A percentile compares a stretch with the other conserved stretches of the same genome.
Conservation (phyloP, 2,113 vertebrate species). For the Peucedramus taeniatus region DNA sequence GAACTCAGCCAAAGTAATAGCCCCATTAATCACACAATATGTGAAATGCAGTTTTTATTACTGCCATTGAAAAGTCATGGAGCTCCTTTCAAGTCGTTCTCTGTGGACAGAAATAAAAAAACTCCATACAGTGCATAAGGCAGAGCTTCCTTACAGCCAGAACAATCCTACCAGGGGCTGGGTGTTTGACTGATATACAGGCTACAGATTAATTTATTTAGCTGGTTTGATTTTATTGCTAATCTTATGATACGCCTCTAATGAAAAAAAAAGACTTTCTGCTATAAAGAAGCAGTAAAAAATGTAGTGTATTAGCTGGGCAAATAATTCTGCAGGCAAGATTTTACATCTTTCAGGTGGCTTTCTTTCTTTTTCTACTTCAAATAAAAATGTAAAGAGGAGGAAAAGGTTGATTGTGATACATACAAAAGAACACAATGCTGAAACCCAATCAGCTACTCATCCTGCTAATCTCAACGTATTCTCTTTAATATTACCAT, state of each 20-base stretch:
- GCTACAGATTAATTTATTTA: slow-evolving; percentile 27
- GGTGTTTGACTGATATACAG: background rate
- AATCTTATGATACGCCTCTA: background rate
- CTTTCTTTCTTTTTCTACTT: background rate
- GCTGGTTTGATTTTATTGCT: slow-evolving; percentile 23
- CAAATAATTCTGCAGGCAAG: slow-evolving; percentile 4
- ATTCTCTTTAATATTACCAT: background rate
- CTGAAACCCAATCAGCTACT: background rate
- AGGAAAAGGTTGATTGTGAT: background rate
- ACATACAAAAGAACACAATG: background rate
- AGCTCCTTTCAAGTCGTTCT: slow-evolving; percentile 35
- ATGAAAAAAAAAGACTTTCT: slow-evolving; percentile 10
- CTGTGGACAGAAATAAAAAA: slow-evolving; percentile 21
- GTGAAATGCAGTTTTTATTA: slow-evolving; percentile 46
- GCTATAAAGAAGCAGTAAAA: background rate
- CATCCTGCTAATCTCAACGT: background rate
- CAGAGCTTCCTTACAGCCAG: background rate
- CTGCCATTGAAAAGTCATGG: slow-evolving; percentile 17
- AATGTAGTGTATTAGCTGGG: background rate
- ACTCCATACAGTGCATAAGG: background rate
- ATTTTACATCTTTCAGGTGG: background rate
- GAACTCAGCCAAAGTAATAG: slow-evolving; percentile 47
- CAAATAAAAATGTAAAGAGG: background rate
- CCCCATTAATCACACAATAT: slow-evolving; percentile 39
- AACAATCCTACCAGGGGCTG: background rate